These are phyloP conservation scores for Branchellion lobata DNA, from an alignment of 2,888 invertebrate species.

Conservation along the genomic window DNA sequence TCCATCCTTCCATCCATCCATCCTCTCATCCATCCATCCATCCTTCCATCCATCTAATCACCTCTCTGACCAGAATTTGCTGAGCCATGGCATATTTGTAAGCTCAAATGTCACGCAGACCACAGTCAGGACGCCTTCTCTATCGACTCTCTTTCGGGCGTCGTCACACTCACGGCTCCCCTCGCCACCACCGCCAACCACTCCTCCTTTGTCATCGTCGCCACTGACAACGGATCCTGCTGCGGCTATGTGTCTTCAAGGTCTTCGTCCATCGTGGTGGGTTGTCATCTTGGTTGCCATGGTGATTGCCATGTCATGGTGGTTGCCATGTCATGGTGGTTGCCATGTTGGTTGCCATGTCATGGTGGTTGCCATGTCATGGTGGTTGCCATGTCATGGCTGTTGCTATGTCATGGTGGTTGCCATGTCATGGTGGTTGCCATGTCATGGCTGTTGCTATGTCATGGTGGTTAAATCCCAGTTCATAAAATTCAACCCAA, in stretches of 20 bases:
- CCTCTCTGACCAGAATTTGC: too few relatives aligned
- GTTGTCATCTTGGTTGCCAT: too few relatives aligned
- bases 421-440: not conserved
- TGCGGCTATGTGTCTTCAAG: slow-evolving; percentile 86
- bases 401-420: not conserved
- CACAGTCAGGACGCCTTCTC: slow-evolving; percentile 54
- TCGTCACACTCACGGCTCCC: slow-evolving; percentile 56
- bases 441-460: not conserved
- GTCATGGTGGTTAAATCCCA: too few relatives aligned
- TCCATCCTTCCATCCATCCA: too few relatives aligned
- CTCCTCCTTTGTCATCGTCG: slow-evolving; percentile 71
- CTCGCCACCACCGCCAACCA: slow-evolving; percentile 72
- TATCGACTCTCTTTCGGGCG: slow-evolving; percentile 59
- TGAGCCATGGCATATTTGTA: too few relatives aligned
- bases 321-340: not conserved
- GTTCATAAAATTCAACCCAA: too few relatives aligned
- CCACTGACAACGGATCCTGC: slow-evolving; percentile 94
- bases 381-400: not conserved
- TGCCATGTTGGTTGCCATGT: not conserved
- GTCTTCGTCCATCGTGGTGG: slow-evolving; percentile 89
- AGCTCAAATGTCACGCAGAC: too few relatives aligned
- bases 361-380: not conserved
- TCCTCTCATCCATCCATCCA: too few relatives aligned
- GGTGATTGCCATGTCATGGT: too few relatives aligned
- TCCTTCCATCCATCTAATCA: not conserved